Base-by-base conservation (phyloP, 2,113 vertebrate species). In the Austrofundulus limnaeus region DNA sequence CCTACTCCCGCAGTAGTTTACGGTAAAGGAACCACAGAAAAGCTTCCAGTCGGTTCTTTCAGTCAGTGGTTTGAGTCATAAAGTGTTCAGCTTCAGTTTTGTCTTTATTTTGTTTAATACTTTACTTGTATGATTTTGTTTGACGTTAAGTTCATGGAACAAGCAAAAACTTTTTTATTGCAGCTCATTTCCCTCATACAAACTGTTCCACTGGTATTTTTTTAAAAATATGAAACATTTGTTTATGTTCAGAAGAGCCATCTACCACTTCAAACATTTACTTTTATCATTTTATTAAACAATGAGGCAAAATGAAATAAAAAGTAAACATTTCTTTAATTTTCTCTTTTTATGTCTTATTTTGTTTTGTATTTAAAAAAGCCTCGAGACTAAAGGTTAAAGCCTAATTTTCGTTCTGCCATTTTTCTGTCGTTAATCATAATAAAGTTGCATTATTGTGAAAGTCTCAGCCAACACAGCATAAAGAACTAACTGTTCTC, bases 1-100 rank as follows among this genome's bases (percentile, higher is more conserved):
- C 95, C 95, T 89, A 93, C 95, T 91, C 95, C 96, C 90, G 88
- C 96, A 93, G 87, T 97, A 82, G 87, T 92, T 92, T 94, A 96
- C 94, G 97, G 97, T 99, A 99, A 98, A 95, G 89, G 88, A 83
- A 24, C 46, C 24, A 38, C 42, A 49, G 45, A 52, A 46, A 87
- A 80, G 78, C 53, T 61, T 68, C 58, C 72, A 21, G 58, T n/a
- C 15, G 41, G 46, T 34, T 53, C 24, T 37, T 17, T 51, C 31
- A 11, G 11, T 38, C 20, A 14, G 49, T 4, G 12, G 14, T 43
- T 61, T 9, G 11, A 3, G 73, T 57, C 5, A 11, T 50, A 69
- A 38, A 17, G 19, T 4, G 34, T 24, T 11, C 23, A 5, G 11
- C 13, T 20, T 38, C 24, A 31, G 59, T 62, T 52, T 56, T 38